Evolutionary conservation across 2,797 vertebrate species (phyloP), one percentile per base, ranked within the genome.

Genomic region (Melanogrammus aeglefinus): DNA sequence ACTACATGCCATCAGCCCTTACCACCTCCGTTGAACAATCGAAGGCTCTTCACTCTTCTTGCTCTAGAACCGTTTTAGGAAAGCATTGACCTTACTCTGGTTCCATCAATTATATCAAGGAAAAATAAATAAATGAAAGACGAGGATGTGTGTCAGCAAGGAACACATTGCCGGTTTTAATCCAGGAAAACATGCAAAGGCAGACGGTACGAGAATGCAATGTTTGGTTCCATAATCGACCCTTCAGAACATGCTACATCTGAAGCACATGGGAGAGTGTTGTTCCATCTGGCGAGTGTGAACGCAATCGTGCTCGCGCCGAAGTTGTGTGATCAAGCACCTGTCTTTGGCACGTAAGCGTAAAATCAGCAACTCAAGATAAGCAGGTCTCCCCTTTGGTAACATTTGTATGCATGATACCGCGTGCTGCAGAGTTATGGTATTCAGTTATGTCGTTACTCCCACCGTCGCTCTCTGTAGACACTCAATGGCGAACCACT

Each of bases 361-460:
- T 24, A 63, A 63, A 14, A 79, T 78, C 75, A n/a, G 78, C 83
- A 77, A 13, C 27, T 36, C 77, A 47, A 81, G 81, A 77, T 35
- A n/a, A 75, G 12, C 47, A 72, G 31, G 75, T 18, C 72, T 79
- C 80, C 86, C 78, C 82, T 80, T 79, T 81, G 79, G 78, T 78
- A 73, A 77, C 82, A 93, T 94, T 92, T 88, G 87, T 88, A 92
- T 92, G 90, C 91, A 79, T 83, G 78, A 74, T 6, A 21, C 57
- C 87, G 88, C 87, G 81, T 76, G 75, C 78, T 77, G 80, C 63
- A 44, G 81, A 77, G 79, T 88, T 88, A 80, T 88, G 86, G 88
- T 89, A 85, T 88, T 91, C 75, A 31, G 81, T 88, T 29, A 71
- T 33, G 29, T 29, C 24, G 24, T 71, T 13, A 8, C 69, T 13